phyloP scores from a whole-genome alignment of 30 jellyfish, hydroid and myxozoan genomes.

The Phacellophora camtschatica region DNA sequence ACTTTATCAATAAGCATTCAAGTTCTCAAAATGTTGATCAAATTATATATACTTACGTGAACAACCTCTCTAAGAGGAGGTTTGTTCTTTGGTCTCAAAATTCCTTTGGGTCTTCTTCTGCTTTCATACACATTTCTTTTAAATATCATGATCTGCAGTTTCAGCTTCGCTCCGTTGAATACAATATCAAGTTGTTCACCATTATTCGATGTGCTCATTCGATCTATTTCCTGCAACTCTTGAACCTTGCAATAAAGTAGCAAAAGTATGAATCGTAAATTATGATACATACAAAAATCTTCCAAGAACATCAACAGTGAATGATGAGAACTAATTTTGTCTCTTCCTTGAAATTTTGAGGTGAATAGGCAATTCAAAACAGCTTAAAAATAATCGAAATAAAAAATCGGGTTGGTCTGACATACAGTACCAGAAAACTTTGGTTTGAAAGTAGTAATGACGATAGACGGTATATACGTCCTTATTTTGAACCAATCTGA shows the following conservation, averaged over 20 bases:
- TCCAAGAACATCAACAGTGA: too few relatives aligned
- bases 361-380: too few relatives aligned
- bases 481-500: too few relatives aligned
- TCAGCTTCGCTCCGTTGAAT: conserved; percentile 57
- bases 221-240: conserved; percentile 80
- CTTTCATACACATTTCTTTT: conserved; percentile 82
- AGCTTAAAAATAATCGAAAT: too few relatives aligned
- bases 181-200: conserved; percentile 6
- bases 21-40: neutral
- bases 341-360: too few relatives aligned
- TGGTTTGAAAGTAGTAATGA: too few relatives aligned
- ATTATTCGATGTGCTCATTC: conserved; percentile 30
- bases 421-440: too few relatives aligned
- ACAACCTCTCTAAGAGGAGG: conserved; percentile 78
- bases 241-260: conserved; percentile 30
- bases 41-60: conserved; percentile 41
- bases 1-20: neutral
- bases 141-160: conserved; percentile 60
- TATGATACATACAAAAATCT: too few relatives aligned
- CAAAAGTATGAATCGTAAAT: neutral
- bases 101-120: conserved; percentile 88
- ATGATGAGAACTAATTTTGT: too few relatives aligned
- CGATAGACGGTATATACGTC: too few relatives aligned
- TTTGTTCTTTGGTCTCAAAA: conserved; percentile 77
- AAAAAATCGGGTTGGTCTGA: too few relatives aligned